phyloP scores from a whole-genome alignment of 2,888 invertebrate genomes.

The Agrochola lota region DNA sequence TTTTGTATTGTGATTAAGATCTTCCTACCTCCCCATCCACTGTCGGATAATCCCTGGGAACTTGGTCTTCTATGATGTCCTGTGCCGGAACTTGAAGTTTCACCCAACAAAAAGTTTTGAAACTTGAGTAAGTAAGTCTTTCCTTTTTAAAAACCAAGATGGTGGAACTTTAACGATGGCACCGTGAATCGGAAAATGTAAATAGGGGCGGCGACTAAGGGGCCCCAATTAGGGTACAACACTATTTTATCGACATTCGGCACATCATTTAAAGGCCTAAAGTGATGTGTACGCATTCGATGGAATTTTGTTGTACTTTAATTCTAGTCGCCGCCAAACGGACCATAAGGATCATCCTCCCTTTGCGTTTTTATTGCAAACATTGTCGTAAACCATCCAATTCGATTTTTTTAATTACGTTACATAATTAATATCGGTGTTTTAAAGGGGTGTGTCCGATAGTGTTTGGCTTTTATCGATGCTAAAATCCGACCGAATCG shows the following conservation, averaged over 20 bases:
- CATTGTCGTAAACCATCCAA: conserved; percentile 79
- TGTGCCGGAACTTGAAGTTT: conserved; percentile 78
- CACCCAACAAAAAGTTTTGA: conserved; percentile 57
- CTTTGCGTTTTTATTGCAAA: conserved; percentile 73
- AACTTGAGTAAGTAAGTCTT: conserved; percentile 46
- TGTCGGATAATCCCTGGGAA: conserved; percentile 81
- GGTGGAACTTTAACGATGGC: conserved; percentile 78
- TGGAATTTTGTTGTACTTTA: conserved; percentile 83
- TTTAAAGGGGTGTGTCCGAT: conserved; percentile 85
- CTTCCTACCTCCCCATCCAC: conserved; percentile 78
- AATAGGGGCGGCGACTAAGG: conserved; percentile 85
- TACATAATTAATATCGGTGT: conserved; percentile 77
- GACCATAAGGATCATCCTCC: conserved; percentile 84
- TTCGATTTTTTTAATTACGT: conserved; percentile 81
- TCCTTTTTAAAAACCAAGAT: conserved; percentile 25
- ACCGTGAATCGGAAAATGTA: conserved; percentile 74
- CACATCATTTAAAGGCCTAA: conserved; percentile 89
- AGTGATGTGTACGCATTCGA: conserved; percentile 85
- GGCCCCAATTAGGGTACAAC: conserved; percentile 85
- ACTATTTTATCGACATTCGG: conserved; percentile 83
- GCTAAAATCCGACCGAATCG: conserved; percentile 73
- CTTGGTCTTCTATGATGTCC: conserved; percentile 80
- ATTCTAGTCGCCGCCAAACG: conserved; percentile 83
- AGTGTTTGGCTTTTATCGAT: conserved; percentile 85
- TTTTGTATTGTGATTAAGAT: conserved; percentile 83